Evolutionary conservation across 2,888 invertebrate genomes (phyloP), one percentile per base, ranked within the genome.

Genomic region (Rotaria macrura): DNA sequence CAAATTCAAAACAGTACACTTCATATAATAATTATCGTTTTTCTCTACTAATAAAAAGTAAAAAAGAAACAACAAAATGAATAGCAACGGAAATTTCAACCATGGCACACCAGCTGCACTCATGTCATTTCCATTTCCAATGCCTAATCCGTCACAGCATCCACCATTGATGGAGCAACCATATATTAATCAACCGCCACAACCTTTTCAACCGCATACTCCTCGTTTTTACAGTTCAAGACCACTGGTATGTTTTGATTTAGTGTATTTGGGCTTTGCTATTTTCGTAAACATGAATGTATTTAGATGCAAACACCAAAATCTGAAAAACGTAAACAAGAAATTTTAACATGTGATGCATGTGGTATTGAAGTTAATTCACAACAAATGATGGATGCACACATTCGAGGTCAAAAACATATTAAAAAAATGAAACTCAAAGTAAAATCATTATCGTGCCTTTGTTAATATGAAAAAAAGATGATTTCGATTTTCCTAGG

Each of bases 401-500:
- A 79, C 43, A 40, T 79, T n/a, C 79, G 79, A 7, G 79, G 79
- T 25, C 79, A 79, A 43, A 79, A 79, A n/a, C 79, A 79, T 79
- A 43, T 43, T n/a, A 79, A 79, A 43, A 79, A 79, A 79, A n/a
- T 79, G 43, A 79, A 79, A 43, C 79, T 43, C 12, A 40, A 43
- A 79, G 43, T 40, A 40, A 14, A 9, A 74, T 9, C 3, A 7
- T 9, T 38, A 40, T 2, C 20, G 5, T 43, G 5, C 10, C 10
- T 43, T 7, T 43, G 43, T 10, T 23, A 23, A 23, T 17, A 17
- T 34, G n/a, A 72, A 23, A 3, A 40, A 4, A 5, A 40, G 43
- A 10, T 40, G 6, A 38, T 74, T 23, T 38, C 4, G 3, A 23
- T 9, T 40, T 9, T 40, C 40, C 6, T 74, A 74, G 74, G 23